Evolutionary conservation across 2,797 vertebrate genomes (phyloP).

Genomic region (Tokudaia muenninki): DNA sequence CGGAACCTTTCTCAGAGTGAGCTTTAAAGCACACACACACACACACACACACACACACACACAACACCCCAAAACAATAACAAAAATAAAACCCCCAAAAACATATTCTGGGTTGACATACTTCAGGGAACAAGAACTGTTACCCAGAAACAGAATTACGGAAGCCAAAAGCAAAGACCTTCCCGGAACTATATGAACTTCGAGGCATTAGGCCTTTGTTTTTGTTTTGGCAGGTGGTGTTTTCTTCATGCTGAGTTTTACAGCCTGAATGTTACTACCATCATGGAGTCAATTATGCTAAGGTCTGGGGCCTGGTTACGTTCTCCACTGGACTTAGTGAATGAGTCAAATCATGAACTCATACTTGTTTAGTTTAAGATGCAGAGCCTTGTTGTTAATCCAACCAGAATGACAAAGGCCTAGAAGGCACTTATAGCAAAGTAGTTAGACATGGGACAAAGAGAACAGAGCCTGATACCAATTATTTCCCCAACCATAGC

Average conservation of each 20-base stretch:
- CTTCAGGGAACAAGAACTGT: background rate
- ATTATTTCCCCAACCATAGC: background rate
- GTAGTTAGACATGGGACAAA: background rate
- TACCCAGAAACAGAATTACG: background rate
- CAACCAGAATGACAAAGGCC: background rate
- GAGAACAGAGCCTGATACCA: background rate
- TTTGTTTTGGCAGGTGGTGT: background rate
- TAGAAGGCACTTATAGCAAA: background rate
- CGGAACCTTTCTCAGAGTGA: background rate
- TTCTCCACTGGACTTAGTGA: background rate
- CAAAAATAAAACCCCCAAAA: background rate
- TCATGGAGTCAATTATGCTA: background rate
- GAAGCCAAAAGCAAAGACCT: background rate
- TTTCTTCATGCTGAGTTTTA: background rate
- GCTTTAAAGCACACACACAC: background rate
- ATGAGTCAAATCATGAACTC: background rate
- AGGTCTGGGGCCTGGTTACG: background rate
- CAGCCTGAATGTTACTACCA: background rate
- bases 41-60: no score
- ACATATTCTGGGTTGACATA: background rate
- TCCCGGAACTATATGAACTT: background rate
- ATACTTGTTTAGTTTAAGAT: background rate
- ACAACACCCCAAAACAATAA: background rate
- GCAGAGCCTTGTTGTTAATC: background rate
- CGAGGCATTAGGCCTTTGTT: background rate